Percentiles rank a stretch among this genome's conserved stretches.
Conservation (phyloP, 2,113 vertebrate genomes). For the Hemicordylus capensis region DNA sequence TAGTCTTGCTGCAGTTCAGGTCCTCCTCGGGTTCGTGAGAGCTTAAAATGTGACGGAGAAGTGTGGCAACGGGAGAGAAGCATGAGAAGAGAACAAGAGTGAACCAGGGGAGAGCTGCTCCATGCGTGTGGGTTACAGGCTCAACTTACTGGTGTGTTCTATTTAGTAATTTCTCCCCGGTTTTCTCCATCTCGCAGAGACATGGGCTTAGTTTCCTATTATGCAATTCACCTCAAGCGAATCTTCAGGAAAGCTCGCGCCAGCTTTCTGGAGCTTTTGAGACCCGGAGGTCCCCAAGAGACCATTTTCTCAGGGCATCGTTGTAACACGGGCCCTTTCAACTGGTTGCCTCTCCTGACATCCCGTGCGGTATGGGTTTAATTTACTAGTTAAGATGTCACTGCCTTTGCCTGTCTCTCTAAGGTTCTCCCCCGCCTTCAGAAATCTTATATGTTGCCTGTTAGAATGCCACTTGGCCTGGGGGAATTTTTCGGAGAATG, state of each 20-base stretch:
- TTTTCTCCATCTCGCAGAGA: neutral
- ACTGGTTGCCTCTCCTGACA: neutral
- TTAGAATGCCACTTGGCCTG: neutral
- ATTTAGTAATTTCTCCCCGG: neutral
- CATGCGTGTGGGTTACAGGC: neutral
- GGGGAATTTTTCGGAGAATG: slow-evolving; percentile 6
- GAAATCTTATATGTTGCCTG: slow-evolving; percentile 40
- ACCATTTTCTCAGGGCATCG: slow-evolving; percentile 12
- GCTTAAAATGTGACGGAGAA: neutral
- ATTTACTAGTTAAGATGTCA: slow-evolving; percentile 44
- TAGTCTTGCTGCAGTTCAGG: neutral
- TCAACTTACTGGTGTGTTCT: neutral
- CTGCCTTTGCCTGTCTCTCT: slow-evolving; percentile 36
- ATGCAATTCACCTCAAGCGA: slow-evolving; percentile 18
- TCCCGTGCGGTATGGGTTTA: slow-evolving; percentile 9
- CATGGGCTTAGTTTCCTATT: neutral
- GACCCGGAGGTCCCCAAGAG: neutral
- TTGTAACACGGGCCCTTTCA: slow-evolving; percentile 1
- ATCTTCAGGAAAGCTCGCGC: neutral
- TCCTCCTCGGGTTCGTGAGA: neutral
- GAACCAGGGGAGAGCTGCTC: neutral
- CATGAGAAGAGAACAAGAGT: neutral
- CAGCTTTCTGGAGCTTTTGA: slow-evolving; percentile 23
- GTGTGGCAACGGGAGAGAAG: neutral
- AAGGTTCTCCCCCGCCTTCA: slow-evolving; percentile 12